Evolutionary conservation across 2,888 invertebrate species (phyloP).

Genomic region (Fissipunctia ypsillon): DNA sequence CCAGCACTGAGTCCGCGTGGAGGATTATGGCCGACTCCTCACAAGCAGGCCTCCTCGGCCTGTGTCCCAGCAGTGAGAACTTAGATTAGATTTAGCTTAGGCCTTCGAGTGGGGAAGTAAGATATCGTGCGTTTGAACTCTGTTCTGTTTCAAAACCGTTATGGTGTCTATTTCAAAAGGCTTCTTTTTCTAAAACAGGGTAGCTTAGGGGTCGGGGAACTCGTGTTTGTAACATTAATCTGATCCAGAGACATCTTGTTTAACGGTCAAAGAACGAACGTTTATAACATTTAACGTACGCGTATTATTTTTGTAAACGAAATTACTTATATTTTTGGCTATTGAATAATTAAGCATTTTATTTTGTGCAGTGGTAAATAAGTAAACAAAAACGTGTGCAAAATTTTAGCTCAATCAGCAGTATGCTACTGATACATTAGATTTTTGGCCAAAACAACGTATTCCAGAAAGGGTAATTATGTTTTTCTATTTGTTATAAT

Average conservation of each 20-base stretch:
- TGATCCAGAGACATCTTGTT: background rate
- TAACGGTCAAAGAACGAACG: background rate
- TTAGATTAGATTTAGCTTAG: no score
- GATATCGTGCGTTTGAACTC: background rate
- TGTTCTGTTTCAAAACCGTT: no score
- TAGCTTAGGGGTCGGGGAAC: background rate
- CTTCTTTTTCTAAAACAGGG: background rate
- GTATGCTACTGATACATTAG: background rate
- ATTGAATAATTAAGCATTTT: background rate
- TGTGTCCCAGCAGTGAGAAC: background rate
- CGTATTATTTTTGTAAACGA: background rate
- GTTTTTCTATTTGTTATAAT: background rate
- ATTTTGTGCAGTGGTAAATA: background rate
- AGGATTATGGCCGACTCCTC: no score
- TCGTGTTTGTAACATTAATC: slow-evolving; percentile 14
- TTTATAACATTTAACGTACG: background rate
- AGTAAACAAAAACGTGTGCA: background rate
- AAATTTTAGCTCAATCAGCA: background rate
- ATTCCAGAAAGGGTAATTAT: background rate
- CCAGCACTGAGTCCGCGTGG: background rate
- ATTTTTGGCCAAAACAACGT: background rate
- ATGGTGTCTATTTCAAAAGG: background rate
- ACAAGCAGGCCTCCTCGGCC: no score
- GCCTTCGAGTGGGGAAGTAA: background rate
- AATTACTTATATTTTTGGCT: background rate